Percentiles rank a stretch among this genome's conserved stretches.
phyloP scores from a whole-genome alignment of 1,140 invertebrate genomes.

The Trichomalopsis sarcophagae region DNA sequence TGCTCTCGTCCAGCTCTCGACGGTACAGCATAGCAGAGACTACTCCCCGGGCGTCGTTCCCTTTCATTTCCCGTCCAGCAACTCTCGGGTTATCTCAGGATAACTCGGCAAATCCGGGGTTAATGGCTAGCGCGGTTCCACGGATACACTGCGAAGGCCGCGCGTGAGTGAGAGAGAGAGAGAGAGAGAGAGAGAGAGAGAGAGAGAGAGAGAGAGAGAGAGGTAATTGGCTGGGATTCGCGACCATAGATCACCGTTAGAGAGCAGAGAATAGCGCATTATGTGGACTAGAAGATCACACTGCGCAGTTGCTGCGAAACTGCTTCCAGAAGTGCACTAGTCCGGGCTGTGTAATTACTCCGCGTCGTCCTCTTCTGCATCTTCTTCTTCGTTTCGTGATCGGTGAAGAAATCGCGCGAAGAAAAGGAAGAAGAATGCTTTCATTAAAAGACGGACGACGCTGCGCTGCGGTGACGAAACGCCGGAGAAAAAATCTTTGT shows the following conservation, averaged over 20 bases:
- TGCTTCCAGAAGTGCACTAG: slow-evolving; percentile 65
- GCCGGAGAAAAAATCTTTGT: neutral
- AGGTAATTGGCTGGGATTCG: slow-evolving; percentile 64
- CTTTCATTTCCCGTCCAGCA: slow-evolving; percentile 26
- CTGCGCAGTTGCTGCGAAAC: slow-evolving; percentile 50
- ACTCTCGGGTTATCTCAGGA: slow-evolving; percentile 19
- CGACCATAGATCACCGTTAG: slow-evolving; percentile 61
- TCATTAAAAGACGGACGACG: neutral
- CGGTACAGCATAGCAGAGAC: no score
- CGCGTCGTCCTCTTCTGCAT: neutral
- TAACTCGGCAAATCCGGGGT: slow-evolving; percentile 56
- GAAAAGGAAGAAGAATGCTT: slow-evolving; percentile 4
- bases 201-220: slow-evolving; percentile 1
- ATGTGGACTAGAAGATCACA: slow-evolving; percentile 47
- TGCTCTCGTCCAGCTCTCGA: neutral
- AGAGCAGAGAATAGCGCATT: slow-evolving; percentile 55
- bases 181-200: slow-evolving; percentile 44
- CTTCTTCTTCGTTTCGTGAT: neutral
- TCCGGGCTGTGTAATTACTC: slow-evolving; percentile 65
- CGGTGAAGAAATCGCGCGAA: neutral
- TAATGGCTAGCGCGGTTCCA: slow-evolving; percentile 41
- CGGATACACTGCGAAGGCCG: neutral
- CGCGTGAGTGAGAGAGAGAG: neutral
- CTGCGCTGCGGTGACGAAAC: neutral
- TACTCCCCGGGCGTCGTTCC: neutral